These are phyloP conservation scores for Aphis craccivora DNA, from an alignment of 1,140 invertebrate species.

Conservation along the genomic window DNA sequence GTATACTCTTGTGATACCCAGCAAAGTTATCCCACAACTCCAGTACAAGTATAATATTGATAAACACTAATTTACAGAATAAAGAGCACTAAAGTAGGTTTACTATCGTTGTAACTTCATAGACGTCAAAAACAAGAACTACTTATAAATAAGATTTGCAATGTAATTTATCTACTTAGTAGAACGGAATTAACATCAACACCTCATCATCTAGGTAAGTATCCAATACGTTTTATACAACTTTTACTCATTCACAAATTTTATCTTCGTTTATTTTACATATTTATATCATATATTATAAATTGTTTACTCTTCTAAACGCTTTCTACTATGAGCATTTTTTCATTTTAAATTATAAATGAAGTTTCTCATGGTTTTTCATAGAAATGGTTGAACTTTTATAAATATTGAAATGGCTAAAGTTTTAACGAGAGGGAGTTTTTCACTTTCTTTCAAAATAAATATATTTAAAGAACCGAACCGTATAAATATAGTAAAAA, in stretches of 20 bases:
- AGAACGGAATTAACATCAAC: neutral
- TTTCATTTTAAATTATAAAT: neutral
- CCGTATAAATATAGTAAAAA: neutral
- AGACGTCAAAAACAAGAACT: neutral
- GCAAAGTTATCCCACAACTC: neutral
- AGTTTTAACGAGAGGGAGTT: neutral
- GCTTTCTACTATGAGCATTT: neutral
- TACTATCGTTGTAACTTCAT: neutral
- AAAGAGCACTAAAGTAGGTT: neutral
- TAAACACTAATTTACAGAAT: neutral
- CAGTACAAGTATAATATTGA: neutral
- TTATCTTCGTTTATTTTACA: neutral
- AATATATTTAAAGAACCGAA: neutral
- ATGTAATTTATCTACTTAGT: neutral
- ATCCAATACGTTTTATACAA: neutral
- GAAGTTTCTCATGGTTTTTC: neutral
- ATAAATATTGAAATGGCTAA: neutral
- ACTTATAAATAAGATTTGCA: conserved; percentile 13
- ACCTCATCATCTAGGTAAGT: neutral
- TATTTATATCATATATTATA: neutral
- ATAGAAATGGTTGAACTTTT: neutral
- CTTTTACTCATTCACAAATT: neutral
- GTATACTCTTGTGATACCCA: neutral
- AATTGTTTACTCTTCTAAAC: neutral
- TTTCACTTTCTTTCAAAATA: neutral